A percentile compares a stretch with the other conserved stretches of the same genome.
phyloP scores from a whole-genome alignment of 2,888 invertebrate genomes.

The Opisthograptis luteolata region DNA sequence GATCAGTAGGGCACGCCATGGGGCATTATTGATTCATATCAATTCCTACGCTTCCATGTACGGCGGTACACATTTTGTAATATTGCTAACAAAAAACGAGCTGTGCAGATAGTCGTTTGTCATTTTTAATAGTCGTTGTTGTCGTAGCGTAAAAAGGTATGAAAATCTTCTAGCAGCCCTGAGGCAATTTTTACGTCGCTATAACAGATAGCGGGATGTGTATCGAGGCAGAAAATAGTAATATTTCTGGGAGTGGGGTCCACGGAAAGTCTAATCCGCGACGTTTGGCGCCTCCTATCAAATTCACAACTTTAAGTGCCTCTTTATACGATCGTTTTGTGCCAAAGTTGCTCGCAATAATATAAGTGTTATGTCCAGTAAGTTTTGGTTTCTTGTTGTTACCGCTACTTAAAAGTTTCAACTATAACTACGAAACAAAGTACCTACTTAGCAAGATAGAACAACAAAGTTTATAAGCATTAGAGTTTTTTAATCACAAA shows the following conservation, averaged over 20 bases:
- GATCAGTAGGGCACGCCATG: conserved; percentile 56
- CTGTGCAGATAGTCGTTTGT: conserved; percentile 57
- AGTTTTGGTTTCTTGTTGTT: conserved; percentile 18
- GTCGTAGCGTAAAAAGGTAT: conserved; percentile 42
- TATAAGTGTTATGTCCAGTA: conserved; percentile 16
- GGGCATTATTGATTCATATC: conserved; percentile 67
- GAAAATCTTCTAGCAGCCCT: conserved; percentile 34
- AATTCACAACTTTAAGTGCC: conserved; percentile 42
- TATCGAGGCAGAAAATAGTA: conserved; percentile 59
- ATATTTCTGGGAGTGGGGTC: conserved; percentile 50
- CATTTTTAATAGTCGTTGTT: conserved; percentile 50
- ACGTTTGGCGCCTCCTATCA: conserved; percentile 39
- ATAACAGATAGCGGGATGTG: conserved; percentile 46
- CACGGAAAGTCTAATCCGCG: conserved; percentile 29
- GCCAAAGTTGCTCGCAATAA: conserved; percentile 15
- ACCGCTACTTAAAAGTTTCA: conserved; percentile 21
- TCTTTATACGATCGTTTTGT: conserved; percentile 19
- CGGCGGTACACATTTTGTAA: conserved; percentile 32
- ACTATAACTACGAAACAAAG: conserved; percentile 14
- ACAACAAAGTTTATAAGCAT: conserved; percentile 19
- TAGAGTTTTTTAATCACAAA: no score
- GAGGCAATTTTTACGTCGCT: conserved; percentile 43
- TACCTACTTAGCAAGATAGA: conserved; percentile 8
- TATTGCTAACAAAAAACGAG: conserved; percentile 38
- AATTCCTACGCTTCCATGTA: conserved; percentile 50